phyloP scores from a whole-genome alignment of 2,888 invertebrate genomes.

The Eugnorisma glareosa region DNA sequence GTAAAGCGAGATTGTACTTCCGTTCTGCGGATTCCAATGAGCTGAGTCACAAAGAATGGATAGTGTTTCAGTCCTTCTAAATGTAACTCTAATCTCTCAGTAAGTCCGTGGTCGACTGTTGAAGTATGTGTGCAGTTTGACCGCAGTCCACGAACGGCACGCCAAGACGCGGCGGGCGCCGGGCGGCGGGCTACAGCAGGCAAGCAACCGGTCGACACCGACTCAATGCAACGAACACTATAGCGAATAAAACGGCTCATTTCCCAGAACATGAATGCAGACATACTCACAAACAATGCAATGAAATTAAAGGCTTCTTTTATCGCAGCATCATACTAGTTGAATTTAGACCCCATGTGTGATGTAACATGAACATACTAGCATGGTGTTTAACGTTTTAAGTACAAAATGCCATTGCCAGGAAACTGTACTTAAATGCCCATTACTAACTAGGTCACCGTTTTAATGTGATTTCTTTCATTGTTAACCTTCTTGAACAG shows the following conservation, averaged over 20 bases:
- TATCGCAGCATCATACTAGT: slow-evolving; percentile 31
- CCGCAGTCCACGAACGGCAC: slow-evolving; percentile 81
- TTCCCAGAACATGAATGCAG: slow-evolving; percentile 59
- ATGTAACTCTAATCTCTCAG: slow-evolving; percentile 61
- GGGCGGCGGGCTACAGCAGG: slow-evolving; percentile 49
- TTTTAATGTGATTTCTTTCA: slow-evolving; percentile 55
- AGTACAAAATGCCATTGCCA: slow-evolving; percentile 34
- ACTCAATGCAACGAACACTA: slow-evolving; percentile 50
- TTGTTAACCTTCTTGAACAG: slow-evolving; percentile 46
- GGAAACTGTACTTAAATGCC: slow-evolving; percentile 45
- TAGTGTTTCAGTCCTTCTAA: slow-evolving; percentile 51
- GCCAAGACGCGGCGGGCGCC: too few relatives aligned
- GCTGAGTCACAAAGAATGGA: slow-evolving; percentile 51
- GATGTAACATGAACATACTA: slow-evolving; percentile 15
- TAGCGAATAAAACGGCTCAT: slow-evolving; percentile 64
- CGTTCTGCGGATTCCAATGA: slow-evolving; percentile 49
- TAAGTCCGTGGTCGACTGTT: slow-evolving; percentile 56
- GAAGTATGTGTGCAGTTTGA: slow-evolving; percentile 73
- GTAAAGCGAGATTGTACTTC: slow-evolving; percentile 42
- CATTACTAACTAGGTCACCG: slow-evolving; percentile 60
- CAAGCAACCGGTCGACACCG: slow-evolving; percentile 67
- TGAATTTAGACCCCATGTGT: slow-evolving; percentile 25
- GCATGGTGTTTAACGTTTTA: slow-evolving; percentile 34
- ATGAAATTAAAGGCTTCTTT: slow-evolving; percentile 46
- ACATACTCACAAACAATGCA: slow-evolving; percentile 47